A percentile compares a stretch with the other conserved stretches of the same genome.
phyloP scores from a whole-genome alignment of 2,888 invertebrate genomes.

The Dolomedes plantarius region DNA sequence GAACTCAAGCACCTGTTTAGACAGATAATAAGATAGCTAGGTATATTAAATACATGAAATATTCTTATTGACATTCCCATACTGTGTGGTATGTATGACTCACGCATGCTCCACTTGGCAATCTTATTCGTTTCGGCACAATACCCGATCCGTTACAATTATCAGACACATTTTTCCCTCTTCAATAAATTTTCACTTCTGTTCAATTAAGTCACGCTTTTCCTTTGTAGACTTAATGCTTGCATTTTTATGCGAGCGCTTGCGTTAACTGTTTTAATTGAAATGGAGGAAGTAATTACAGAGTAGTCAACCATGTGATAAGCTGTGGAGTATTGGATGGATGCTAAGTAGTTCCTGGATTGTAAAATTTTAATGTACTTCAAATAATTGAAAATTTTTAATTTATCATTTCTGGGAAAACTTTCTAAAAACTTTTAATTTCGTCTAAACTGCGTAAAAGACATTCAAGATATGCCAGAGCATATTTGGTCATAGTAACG shows the following conservation, averaged over 20 bases:
- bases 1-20: too few relatives aligned
- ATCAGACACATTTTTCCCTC: not conserved
- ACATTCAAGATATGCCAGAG: too few relatives aligned
- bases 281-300: not conserved
- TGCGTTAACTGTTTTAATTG: not conserved
- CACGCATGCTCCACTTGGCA: not conserved
- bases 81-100: too few relatives aligned
- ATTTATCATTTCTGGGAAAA: too few relatives aligned
- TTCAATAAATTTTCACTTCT: not conserved
- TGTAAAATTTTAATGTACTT: too few relatives aligned
- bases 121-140: not conserved
- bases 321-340: not conserved
- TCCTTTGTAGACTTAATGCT: not conserved
- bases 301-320: not conserved
- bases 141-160: not conserved
- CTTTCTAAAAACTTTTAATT: too few relatives aligned
- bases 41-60: too few relatives aligned
- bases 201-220: not conserved
- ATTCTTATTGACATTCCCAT: too few relatives aligned
- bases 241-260: not conserved
- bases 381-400: too few relatives aligned
- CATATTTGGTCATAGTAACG: too few relatives aligned
- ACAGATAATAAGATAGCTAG: too few relatives aligned
- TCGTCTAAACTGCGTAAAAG: too few relatives aligned
- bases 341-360: not conserved